A percentile compares a stretch with the other conserved stretches of the same genome.
Evolutionary conservation across 2,797 vertebrate genomes (phyloP).

Genomic region (Falco peregrinus): DNA sequence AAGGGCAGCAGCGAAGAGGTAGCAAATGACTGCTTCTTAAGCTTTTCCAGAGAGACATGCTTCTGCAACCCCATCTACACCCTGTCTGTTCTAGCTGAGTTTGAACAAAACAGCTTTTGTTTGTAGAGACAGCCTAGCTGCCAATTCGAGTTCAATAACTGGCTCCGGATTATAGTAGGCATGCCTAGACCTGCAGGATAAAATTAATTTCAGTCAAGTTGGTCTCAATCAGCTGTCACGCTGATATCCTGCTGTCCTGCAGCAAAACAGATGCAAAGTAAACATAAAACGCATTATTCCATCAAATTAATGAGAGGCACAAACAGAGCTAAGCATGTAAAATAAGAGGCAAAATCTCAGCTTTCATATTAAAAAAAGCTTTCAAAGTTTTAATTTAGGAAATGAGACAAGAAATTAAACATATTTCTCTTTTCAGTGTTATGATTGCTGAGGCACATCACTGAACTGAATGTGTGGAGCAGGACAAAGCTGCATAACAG

Average conservation of each 20-base stretch:
- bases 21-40: neutral
- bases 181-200: neutral
- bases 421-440: neutral
- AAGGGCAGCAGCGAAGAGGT: neutral
- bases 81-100: neutral
- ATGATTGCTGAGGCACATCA: neutral
- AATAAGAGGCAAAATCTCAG: neutral
- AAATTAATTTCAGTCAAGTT: neutral
- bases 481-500: neutral
- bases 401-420: neutral
- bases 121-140: neutral
- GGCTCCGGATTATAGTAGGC: neutral
- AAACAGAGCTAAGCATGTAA: neutral
- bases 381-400: neutral
- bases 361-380: neutral
- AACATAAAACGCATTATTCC: neutral
- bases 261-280: conserved; percentile 21
- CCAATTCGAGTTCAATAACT: neutral
- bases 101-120: conserved; percentile 18
- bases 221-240: neutral
- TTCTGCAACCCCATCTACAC: conserved; percentile 6
- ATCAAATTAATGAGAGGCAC: neutral
- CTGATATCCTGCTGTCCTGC: neutral
- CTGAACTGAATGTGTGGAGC: neutral
- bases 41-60: neutral